A percentile compares a stretch with the other conserved stretches of the same genome.
phyloP scores from a whole-genome alignment of 1,140 invertebrate species.

The Frieseomelitta varia region DNA sequence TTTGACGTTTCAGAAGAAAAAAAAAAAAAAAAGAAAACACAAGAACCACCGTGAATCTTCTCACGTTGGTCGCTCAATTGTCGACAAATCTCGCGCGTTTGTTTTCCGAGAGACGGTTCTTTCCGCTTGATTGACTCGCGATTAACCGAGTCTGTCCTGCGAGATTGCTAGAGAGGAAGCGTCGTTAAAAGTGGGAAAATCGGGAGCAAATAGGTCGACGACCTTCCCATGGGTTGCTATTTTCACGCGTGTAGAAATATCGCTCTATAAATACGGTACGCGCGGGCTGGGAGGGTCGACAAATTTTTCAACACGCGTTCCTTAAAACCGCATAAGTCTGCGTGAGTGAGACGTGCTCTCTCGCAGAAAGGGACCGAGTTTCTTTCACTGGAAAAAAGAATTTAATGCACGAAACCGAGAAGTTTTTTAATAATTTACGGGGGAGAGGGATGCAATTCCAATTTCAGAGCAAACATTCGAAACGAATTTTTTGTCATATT shows the following conservation, averaged over 20 bases:
- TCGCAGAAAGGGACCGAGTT: neutral
- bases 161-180: neutral
- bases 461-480: no score
- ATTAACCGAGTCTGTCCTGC: neutral
- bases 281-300: neutral
- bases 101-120: neutral
- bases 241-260: constrained; percentile 18
- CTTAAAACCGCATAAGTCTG: neutral
- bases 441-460: neutral
- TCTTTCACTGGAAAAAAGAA: neutral
- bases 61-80: neutral
- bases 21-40: no score
- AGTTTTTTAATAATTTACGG: neutral
- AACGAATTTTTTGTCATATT: no score
- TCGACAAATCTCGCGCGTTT: neutral
- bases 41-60: neutral
- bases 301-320: constrained; percentile 11
- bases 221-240: neutral
- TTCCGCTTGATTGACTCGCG: neutral
- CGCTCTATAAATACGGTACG: constrained; percentile 1
- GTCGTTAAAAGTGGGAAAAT: neutral
- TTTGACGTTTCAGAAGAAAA: no score
- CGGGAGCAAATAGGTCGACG: constrained; percentile 20
- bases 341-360: neutral
- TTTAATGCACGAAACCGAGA: neutral